Evolutionary conservation across 2,797 vertebrate species (phyloP).

Genomic region (Cuniculus paca): DNA sequence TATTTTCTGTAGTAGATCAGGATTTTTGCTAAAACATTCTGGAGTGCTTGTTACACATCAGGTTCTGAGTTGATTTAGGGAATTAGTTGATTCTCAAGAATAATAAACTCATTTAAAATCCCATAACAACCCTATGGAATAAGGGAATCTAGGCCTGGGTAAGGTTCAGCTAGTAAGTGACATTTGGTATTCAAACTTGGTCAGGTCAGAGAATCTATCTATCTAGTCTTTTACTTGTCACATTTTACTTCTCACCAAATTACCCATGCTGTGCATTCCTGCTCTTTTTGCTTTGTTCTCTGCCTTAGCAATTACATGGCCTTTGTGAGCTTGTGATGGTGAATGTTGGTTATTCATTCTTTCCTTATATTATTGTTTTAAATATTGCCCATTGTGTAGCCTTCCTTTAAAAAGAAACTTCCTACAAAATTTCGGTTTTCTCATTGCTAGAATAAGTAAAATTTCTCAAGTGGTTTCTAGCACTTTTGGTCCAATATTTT

Average conservation of each 20-base stretch:
- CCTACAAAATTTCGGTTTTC: neutral
- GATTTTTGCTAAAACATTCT: conserved; percentile 2
- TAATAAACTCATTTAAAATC: conserved; percentile 5
- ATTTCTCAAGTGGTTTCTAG: conserved; percentile 17
- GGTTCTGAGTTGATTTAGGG: neutral
- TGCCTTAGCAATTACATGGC: neutral
- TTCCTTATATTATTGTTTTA: neutral
- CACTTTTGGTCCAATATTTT: conserved; percentile 29
- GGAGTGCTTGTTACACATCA: neutral
- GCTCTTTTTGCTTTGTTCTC: neutral
- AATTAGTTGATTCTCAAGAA: neutral
- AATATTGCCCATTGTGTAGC: neutral
- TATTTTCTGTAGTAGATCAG: conserved; percentile 44
- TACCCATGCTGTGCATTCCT: neutral
- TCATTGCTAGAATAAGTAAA: neutral
- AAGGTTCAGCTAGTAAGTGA: conserved; percentile 3
- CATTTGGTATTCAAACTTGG: conserved; percentile 18
- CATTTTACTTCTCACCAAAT: neutral
- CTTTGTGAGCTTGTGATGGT: neutral
- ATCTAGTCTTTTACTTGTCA: neutral
- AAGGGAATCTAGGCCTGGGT: neutral
- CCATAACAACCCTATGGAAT: neutral
- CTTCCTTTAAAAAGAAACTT: conserved; percentile 41
- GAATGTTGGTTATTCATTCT: neutral
- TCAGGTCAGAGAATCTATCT: neutral